A percentile compares a stretch with the other conserved stretches of the same genome.
These are phyloP conservation scores for Nasonia giraulti DNA, from an alignment of 1,140 invertebrate species.

Conservation along the genomic window DNA sequence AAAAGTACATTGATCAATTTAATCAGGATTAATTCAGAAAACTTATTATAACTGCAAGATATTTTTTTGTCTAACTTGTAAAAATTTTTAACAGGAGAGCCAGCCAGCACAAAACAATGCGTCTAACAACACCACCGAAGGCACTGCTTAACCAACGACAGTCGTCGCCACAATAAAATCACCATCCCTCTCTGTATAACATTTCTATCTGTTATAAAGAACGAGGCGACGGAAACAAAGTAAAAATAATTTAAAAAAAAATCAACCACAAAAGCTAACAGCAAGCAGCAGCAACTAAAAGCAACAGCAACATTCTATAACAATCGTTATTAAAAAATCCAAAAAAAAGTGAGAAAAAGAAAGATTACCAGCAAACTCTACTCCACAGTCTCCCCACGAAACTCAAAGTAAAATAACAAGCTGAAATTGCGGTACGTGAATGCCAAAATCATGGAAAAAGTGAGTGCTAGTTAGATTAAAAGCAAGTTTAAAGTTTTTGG, in stretches of 20 bases:
- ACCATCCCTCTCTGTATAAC: constrained; percentile 49
- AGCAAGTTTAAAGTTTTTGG: constrained; percentile 53
- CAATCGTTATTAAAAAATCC: constrained; percentile 64
- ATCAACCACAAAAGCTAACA: constrained; percentile 56
- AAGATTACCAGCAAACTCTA: constrained; percentile 62
- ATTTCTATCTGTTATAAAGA: constrained; percentile 47
- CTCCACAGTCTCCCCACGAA: constrained; percentile 65
- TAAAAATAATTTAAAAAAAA: constrained; percentile 36
- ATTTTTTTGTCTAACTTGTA: neutral
- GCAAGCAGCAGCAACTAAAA: constrained; percentile 61
- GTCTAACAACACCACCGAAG: constrained; percentile 67
- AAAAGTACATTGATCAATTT: neutral
- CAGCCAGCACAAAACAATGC: constrained; percentile 75
- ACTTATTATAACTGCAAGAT: neutral
- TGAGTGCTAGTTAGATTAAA: constrained; percentile 25
- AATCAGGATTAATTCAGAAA: neutral
- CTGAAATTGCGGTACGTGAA: constrained; percentile 59
- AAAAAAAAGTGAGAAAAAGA: constrained; percentile 58
- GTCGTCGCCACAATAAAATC: constrained; percentile 55
- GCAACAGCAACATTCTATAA: constrained; percentile 64
- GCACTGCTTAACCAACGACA: constrained; percentile 74
- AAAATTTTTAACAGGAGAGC: constrained; percentile 67
- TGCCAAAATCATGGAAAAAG: constrained; percentile 54
- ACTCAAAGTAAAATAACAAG: constrained; percentile 53
- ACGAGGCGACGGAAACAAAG: constrained; percentile 50